These are phyloP conservation scores for Decapterus maruadsi DNA, from an alignment of 2,797 vertebrate genomes.

Conservation along the genomic window DNA sequence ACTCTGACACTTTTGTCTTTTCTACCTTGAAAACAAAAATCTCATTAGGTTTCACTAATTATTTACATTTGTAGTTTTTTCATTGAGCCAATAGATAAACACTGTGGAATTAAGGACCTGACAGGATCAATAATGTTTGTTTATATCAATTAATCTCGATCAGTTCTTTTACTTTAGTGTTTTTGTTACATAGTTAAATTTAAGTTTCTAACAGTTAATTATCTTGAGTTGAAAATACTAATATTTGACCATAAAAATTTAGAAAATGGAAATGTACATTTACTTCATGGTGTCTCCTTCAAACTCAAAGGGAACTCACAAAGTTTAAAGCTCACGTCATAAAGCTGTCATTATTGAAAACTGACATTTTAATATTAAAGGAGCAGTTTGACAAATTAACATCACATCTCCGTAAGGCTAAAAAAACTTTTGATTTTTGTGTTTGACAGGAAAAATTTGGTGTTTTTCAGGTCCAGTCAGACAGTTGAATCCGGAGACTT, in stretches of 20 bases:
- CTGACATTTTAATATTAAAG: no score
- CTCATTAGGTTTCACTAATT: no score
- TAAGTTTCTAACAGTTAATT: not conserved
- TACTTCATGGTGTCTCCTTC: not conserved
- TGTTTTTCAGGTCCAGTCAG: conserved; percentile 16
- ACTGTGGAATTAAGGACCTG: no score
- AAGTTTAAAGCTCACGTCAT: not conserved
- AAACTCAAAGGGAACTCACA: conserved; percentile 14
- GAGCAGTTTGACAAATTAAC: not conserved
- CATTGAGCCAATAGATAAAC: no score
- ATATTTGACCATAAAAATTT: no score
- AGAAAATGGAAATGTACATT: not conserved
- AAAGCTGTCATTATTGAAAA: not conserved
- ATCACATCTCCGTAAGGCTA: not conserved
- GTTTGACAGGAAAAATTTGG: not conserved
- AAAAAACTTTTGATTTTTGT: not conserved
- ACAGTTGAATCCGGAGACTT: not conserved
- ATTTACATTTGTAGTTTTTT: no score
- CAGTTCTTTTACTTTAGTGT: not conserved
- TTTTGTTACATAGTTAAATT: not conserved
- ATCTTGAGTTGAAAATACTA: not conserved
- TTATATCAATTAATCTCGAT: not conserved
- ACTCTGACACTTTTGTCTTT: no score
- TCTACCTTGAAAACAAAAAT: no score
- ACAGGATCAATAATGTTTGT: no score